phyloP scores from a whole-genome alignment of 2,797 vertebrate species.

The Molossus molossus region DNA sequence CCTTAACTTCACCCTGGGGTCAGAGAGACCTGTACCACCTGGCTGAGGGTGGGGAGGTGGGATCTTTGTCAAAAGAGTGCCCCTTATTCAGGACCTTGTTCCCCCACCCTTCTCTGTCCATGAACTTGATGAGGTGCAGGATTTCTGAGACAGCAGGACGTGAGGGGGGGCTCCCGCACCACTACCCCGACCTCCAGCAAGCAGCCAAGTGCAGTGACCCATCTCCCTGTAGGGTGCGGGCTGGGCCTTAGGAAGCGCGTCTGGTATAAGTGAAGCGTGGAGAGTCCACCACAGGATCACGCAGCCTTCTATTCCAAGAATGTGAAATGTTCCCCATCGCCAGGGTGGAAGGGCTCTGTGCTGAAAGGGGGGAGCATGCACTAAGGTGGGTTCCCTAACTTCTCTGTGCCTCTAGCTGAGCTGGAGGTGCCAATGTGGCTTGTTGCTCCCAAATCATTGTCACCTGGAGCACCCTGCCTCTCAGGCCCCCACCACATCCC shows the following conservation, averaged over 20 bases:
- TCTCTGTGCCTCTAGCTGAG: background rate
- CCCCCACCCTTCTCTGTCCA: background rate
- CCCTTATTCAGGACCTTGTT: background rate
- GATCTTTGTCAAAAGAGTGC: background rate
- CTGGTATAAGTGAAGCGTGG: background rate
- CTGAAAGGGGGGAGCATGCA: background rate
- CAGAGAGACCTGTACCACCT: background rate
- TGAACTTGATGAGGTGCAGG: background rate
- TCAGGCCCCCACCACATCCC: background rate
- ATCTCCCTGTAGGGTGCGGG: fast-evolving
- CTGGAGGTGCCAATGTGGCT: background rate
- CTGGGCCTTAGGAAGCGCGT: background rate
- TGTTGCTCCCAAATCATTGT: background rate
- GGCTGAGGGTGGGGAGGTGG: background rate
- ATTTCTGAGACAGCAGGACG: background rate
- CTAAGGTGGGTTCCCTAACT: background rate
- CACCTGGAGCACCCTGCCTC: background rate
- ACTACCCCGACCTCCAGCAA: background rate
- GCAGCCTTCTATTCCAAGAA: background rate
- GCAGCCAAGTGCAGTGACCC: background rate
- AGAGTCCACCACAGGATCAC: background rate
- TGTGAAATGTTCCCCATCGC: background rate
- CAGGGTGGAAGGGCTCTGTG: background rate
- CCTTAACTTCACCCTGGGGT: slow-evolving; percentile 43
- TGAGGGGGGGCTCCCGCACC: background rate